Base-by-base conservation (phyloP, 2,888 invertebrate species). In the Nomada ruficornis region DNA sequence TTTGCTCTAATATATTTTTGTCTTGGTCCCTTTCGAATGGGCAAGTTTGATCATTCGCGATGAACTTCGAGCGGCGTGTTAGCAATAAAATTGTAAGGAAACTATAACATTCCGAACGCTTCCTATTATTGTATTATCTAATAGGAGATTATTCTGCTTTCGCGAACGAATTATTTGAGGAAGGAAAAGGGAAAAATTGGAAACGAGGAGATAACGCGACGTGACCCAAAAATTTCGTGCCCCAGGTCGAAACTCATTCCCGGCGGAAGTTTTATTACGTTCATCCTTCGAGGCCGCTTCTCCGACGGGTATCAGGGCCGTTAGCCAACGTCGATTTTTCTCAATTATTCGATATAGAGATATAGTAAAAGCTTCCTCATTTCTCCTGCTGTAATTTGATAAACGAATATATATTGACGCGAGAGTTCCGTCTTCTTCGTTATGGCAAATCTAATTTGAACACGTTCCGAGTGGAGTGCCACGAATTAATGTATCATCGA, bases 311-410 rank as follows among this genome's bases (percentile, higher is more conserved):
- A 69, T 74, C 75, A 18, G 68, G 18, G 29, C 69, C 54, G 70
- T 78, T 88, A 86, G 68, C 80, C 72, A 65, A 47, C 77, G 69
- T 71, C 82, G 80, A 86, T 88, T 88, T 88, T 80, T 88, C 88
- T 88, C 88, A 86, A 88, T 88, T 88, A 88, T 79, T 74, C 80
- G 69, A 72, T 72, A 78, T 80, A 82, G 72, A 80, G 82, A 85
- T 75, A 78, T 74, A 47, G 47, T 13, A 83, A 73, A 77, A 64
- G 67, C 75, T 29, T 63, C 64, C 64, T 79, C 79, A 77, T 69
- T 62, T 64, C 76, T 13, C 75, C 72, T 42, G 20, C 60, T 55
- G 79, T 83, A 72, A 77, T 71, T 78, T 72, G 76, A 73, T 73
- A 75, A 79, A 82, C 68, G 77, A 67, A 65, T 76, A 64, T 73